Conservation (phyloP, 2,113 vertebrate species). For the Marcusenius ussheri region DNA sequence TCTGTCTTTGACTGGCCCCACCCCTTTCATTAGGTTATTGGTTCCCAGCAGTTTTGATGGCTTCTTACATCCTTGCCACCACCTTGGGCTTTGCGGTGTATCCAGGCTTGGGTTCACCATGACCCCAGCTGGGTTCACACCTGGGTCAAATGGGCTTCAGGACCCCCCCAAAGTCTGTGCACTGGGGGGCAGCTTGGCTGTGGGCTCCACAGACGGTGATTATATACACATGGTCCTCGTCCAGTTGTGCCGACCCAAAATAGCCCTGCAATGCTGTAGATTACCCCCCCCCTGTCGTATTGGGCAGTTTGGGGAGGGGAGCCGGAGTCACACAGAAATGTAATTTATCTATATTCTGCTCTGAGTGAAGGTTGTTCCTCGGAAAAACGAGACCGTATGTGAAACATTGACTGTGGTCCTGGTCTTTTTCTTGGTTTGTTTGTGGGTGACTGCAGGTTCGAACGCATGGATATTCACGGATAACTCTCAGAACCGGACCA, state of each 20-base stretch:
- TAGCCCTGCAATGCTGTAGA: background rate
- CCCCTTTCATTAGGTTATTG: background rate
- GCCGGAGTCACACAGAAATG: background rate
- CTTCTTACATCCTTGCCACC: background rate
- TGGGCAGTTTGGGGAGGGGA: background rate
- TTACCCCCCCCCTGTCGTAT: background rate
- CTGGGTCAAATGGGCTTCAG: background rate
- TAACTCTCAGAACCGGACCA: background rate
- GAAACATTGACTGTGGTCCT: background rate
- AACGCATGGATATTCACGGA: background rate
- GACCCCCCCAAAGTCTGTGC: background rate
- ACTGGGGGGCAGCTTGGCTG: background rate
- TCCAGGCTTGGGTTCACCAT: background rate
- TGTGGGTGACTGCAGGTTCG: background rate
- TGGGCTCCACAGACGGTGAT: background rate
- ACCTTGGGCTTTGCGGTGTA: background rate
- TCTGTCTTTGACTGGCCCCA: background rate
- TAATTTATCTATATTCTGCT: background rate
- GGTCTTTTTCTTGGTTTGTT: background rate
- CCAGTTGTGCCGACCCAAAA: background rate
- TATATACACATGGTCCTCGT: background rate
- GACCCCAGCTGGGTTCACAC: background rate
- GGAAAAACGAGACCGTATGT: background rate
- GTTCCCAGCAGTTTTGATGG: background rate
- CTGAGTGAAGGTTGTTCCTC: background rate